phyloP scores from a whole-genome alignment of 2,888 invertebrate species.

The Ferrisia virgata region DNA sequence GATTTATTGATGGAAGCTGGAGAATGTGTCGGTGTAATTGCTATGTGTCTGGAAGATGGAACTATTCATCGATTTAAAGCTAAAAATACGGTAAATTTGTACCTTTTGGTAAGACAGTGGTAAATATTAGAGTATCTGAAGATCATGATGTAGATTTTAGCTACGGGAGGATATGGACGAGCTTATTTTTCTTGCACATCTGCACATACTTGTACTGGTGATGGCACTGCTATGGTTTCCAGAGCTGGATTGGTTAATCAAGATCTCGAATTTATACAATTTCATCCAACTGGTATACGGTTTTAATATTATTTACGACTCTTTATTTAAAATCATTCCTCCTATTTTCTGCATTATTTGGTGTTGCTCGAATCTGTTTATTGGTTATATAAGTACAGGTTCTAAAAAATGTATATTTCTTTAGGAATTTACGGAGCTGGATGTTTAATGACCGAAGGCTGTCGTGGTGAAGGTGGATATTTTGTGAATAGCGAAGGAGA shows the following conservation, averaged over 20 bases:
- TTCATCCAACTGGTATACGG: conserved; percentile 86
- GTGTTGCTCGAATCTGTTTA: too few species aligned
- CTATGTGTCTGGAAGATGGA: conserved; percentile 93
- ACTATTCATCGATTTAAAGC: conserved; percentile 83
- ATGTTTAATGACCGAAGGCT: conserved; percentile 96
- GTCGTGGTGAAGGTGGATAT: conserved; percentile 95
- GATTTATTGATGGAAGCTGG: conserved; percentile 94
- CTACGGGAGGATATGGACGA: conserved; percentile 85
- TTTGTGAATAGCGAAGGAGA: conserved; percentile 95
- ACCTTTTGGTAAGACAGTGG: neutral
- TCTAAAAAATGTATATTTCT: neutral
- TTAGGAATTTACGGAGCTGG: conserved; percentile 94
- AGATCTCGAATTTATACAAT: conserved; percentile 99
- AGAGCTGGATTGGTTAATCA: conserved; percentile 90
- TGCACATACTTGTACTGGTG: conserved; percentile 98
- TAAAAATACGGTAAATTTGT: conserved; percentile 68
- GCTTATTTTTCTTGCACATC: conserved; percentile 98
- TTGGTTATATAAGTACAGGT: neutral
- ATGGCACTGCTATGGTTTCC: conserved; percentile 93
- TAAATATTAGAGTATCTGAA: neutral
- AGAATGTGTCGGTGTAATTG: conserved; percentile 88
- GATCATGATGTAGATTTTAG: conserved; percentile 58
- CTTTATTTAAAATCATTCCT: neutral
- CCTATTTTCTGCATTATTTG: too few species aligned
- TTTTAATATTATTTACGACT: neutral